These are phyloP conservation scores for Tanytarsus gracilentus DNA, from an alignment of 2,888 invertebrate species.

Conservation along the genomic window DNA sequence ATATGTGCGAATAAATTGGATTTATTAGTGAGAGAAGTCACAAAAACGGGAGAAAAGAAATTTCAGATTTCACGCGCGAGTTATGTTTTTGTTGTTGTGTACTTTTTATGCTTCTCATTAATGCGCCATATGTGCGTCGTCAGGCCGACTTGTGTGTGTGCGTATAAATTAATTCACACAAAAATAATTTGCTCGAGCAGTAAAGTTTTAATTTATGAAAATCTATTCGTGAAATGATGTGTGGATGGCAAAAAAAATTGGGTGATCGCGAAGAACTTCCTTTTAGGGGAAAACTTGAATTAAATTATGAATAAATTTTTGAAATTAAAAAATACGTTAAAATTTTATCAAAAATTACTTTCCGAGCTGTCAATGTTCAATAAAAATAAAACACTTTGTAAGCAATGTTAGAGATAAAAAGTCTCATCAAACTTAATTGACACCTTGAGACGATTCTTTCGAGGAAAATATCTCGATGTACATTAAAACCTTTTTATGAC, in stretches of 20 bases:
- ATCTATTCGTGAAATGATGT: constrained; percentile 1
- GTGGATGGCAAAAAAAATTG: background rate
- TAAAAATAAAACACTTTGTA: background rate
- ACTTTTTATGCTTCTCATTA: background rate
- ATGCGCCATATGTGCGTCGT: constrained; percentile 1
- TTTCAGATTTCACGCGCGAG: no score
- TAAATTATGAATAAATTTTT: no score
- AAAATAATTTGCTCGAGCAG: background rate
- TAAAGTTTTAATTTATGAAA: constrained; percentile 16
- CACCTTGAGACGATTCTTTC: background rate
- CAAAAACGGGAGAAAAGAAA: background rate
- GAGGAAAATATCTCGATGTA: background rate
- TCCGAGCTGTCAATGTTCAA: no score
- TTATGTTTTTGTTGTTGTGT: background rate
- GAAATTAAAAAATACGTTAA: no score
- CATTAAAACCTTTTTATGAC: constrained; percentile 1
- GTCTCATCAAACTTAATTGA: constrained; percentile 7
- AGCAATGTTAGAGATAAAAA: background rate
- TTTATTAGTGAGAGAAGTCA: background rate
- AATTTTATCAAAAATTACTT: no score
- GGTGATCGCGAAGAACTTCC: no score
- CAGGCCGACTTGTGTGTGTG: background rate
- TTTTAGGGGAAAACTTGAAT: no score
- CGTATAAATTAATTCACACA: background rate
- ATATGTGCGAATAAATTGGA: background rate